Base-by-base conservation (phyloP, 2,797 vertebrate species). In the Propithecus perrieri region DNA sequence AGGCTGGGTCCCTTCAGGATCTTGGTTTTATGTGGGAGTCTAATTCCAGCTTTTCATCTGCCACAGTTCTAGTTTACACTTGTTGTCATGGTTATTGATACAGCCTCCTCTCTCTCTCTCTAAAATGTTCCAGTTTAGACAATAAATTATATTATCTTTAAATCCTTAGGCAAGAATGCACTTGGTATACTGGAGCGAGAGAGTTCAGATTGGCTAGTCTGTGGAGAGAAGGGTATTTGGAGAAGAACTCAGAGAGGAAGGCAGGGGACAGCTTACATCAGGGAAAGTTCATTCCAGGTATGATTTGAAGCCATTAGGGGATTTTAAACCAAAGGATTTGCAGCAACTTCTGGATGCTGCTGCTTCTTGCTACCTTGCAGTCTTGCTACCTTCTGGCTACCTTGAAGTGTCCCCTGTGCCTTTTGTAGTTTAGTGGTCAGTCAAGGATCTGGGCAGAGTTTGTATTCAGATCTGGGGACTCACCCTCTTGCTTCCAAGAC, bases 21-120 rank as follows among this genome's bases (percentile, higher is more conserved):
- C 55, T 50, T 85, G 28, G 17, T n/a, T 95, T 86, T 67, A 63
- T 59, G 43, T 85, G 26, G 72, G 26, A 61, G 38, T 81, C 65
- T 55, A 91, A 18, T 94, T 95, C 71, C 26, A 79, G 14, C 74
- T 83, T 96, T 72, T 94, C 17, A 20, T 10, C 33, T 79, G 65
- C 9, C 46, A 94, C 3, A 46, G 65, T 71, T 26, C 12, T 76
- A 15, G 30, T 89, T 96, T 91, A 67, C 17, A 94, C 9, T 15
- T 83, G 8, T 92, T 95, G 8, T 89, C 35, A 33, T 89, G 63
- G 43, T 71, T 74, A 79, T 89, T 80, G 67, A 79, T 85, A 90
- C 79, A 97, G 8, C 30, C 22, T 94, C 24, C 55, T 57, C 55
- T 17, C 9, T 17, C 9, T 84, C 24, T 55, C 7, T 85, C 46